A percentile compares a stretch with the other conserved stretches of the same genome.
phyloP scores from a whole-genome alignment of 92 coral and sea anemone genomes.

The Epizoanthus fatuus region DNA sequence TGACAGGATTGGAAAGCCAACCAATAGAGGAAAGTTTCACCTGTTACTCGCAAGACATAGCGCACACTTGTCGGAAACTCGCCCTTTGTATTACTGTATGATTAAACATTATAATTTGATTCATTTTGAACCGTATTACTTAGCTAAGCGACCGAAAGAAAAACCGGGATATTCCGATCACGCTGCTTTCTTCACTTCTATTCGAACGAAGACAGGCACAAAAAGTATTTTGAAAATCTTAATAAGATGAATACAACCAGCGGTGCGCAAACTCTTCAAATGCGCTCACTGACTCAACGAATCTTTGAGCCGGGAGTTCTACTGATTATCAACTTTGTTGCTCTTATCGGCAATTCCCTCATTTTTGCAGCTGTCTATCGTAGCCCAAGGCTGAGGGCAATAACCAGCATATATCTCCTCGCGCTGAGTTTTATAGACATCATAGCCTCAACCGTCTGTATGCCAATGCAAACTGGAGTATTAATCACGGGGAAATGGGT shows the following conservation, averaged over 20 bases:
- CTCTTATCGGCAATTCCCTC: slow-evolving; percentile 6
- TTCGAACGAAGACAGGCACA: neutral
- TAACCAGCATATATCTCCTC: slow-evolving; percentile 32
- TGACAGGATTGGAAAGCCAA: neutral
- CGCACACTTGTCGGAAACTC: slow-evolving; percentile 27
- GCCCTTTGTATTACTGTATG: neutral
- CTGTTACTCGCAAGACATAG: neutral
- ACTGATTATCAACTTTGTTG: neutral
- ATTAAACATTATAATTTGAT: neutral
- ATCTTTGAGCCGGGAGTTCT: slow-evolving; percentile 24
- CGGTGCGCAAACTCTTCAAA: neutral
- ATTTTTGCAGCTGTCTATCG: slow-evolving; percentile 10
- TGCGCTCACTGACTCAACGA: slow-evolving; percentile 23
- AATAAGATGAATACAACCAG: slow-evolving; percentile 2
- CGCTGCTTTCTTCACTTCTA: neutral
- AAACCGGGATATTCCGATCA: neutral
- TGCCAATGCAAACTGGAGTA: slow-evolving; percentile 30
- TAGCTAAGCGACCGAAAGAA: neutral
- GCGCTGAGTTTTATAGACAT: slow-evolving; percentile 19
- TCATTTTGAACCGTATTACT: neutral
- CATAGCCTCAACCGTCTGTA: slow-evolving; percentile 23
- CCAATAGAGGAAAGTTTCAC: neutral
- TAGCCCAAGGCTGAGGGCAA: slow-evolving; percentile 23
- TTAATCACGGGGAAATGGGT: slow-evolving; percentile 29
- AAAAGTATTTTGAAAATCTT: neutral